Conservation (phyloP, 2,888 invertebrate species). For the Tridacna gigas region DNA sequence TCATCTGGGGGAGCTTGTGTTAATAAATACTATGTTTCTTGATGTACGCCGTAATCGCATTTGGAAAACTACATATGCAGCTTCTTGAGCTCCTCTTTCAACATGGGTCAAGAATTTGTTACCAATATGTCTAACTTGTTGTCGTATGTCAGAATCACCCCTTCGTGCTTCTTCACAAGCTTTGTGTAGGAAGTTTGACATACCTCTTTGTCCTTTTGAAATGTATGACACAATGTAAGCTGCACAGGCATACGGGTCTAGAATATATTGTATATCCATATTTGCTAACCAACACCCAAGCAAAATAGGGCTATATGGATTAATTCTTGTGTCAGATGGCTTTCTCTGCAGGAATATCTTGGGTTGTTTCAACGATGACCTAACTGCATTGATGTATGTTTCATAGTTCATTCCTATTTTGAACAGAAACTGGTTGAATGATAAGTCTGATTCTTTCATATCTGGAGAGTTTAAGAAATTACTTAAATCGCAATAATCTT, state of each 20-base stretch:
- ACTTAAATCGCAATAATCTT: slow-evolving; percentile 14
- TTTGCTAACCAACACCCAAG: slow-evolving; percentile 57
- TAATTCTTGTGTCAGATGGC: slow-evolving; percentile 49
- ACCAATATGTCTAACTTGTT: slow-evolving; percentile 60
- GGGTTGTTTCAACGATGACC: not conserved
- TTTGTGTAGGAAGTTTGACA: slow-evolving; percentile 51
- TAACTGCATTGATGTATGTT: slow-evolving; percentile 1
- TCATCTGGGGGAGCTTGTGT: slow-evolving; percentile 26
- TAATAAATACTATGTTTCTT: slow-evolving; percentile 39
- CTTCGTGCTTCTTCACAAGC: slow-evolving; percentile 44
- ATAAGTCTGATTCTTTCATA: not conserved
- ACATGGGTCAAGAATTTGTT: slow-evolving; percentile 58
- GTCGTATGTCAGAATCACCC: slow-evolving; percentile 29
- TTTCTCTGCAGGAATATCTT: slow-evolving; percentile 51
- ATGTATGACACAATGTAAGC: slow-evolving; percentile 61
- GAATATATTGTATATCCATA: slow-evolving; percentile 41
- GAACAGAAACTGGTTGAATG: not conserved
- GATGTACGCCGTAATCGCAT: slow-evolving; percentile 46
- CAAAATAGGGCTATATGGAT: slow-evolving; percentile 55
- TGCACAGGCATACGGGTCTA: slow-evolving; percentile 57
- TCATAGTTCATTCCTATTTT: not conserved
- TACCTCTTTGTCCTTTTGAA: slow-evolving; percentile 60
- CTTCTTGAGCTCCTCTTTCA: slow-evolving; percentile 64
- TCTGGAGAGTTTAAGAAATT: not conserved
- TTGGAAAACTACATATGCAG: slow-evolving; percentile 57